Evolutionary conservation across 1,140 invertebrate species (phyloP), one percentile per base, ranked within the genome.

Genomic region (Scaptomyza hsui): DNA sequence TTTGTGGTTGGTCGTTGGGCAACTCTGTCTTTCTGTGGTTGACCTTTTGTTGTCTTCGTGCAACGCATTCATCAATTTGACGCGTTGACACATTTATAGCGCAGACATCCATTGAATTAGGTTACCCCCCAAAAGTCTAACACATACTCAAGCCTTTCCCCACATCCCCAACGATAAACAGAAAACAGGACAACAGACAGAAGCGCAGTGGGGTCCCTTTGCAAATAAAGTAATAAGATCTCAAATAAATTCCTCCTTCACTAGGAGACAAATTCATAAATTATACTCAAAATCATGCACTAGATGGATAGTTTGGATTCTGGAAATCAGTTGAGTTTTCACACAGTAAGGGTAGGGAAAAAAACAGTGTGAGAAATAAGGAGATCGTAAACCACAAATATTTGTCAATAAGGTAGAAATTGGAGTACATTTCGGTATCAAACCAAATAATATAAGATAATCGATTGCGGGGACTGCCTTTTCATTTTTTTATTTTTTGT

Each of bases 71-170:
- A 83, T 83, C 80, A 83, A 78, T 83, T 85, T 78, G 75, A 64
- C 26, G 71, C 79, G 75, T 64, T 83, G 79, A 83, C 79, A 83
- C 80, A 83, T 85, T 83, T 83, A 76, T 83, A 72, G 80, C 55
- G 49, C 39, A 59, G 64, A 76, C 71, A 35, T 29, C 26, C 10
- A 48, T 18, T 21, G 59, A 85, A 78, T 82, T 83, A 83, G 41
- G 44, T 68, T 67, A 37, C 26, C 61, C 21, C 24, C 24, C 6
- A 5, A n/a, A n/a, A n/a, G n/a, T n/a, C 24, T 6, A 26, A 7
- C 24, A 0, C 44, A 19, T 2, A 19, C 32, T 35, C 44, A 59
- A 48, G 21, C 35, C 45, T 48, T 15, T 21, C 26, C 10, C 5
- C 42, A 37, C 19, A 39, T 0, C 24, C 42, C 10, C 26, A 13